Evolutionary conservation across 2,797 vertebrate species (phyloP).

Genomic region (Myotis pilosus): DNA sequence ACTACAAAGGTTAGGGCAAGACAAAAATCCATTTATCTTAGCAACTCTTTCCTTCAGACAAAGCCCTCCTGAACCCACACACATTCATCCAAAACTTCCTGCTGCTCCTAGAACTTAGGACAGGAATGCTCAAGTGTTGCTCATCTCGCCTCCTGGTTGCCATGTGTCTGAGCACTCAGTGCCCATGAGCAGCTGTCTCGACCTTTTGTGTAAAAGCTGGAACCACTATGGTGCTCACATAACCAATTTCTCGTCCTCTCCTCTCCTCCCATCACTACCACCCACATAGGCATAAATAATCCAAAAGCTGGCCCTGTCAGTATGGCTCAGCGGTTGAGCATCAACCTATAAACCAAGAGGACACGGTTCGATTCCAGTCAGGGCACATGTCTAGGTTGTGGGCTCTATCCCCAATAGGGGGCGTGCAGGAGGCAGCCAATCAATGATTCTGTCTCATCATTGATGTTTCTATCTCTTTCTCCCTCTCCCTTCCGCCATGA

Average conservation of each 20-base stretch:
- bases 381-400: no score
- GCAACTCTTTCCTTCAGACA: neutral
- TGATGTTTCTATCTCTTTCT: no score
- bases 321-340: no score
- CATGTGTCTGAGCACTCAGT: neutral
- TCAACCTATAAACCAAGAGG: no score
- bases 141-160: neutral
- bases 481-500: no score
- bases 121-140: neutral
- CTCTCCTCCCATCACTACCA: neutral
- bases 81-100: neutral
- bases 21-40: constrained; percentile 3
- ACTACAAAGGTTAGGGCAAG: neutral
- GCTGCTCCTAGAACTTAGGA: neutral
- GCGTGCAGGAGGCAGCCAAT: no score
- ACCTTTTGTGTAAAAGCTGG: neutral
- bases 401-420: no score
- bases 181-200: neutral
- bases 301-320: neutral
- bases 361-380: no score
- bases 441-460: no score
- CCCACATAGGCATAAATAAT: neutral
- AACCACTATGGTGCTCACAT: neutral
- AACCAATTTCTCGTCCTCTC: neutral
- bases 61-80: neutral